These are phyloP conservation scores for Drosophila saltans DNA, from an alignment of 1,140 invertebrate genomes.

Conservation along the genomic window DNA sequence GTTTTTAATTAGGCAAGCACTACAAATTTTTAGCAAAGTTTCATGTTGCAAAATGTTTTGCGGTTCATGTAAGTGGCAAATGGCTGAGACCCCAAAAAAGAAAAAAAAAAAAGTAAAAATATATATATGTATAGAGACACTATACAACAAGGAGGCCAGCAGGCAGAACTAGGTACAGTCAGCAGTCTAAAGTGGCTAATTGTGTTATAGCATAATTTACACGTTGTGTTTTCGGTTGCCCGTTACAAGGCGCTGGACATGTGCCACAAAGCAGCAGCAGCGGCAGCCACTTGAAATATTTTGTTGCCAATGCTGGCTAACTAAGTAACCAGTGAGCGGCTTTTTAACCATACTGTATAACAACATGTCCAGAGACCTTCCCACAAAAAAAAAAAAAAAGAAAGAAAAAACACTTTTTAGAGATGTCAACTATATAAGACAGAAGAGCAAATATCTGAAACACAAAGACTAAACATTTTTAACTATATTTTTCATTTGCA, in stretches of 20 bases:
- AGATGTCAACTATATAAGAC: too few relatives aligned
- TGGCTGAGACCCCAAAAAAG: slow-evolving; percentile 31
- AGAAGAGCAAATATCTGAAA: too few relatives aligned
- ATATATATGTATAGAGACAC: slow-evolving; percentile 4
- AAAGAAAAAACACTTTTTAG: too few relatives aligned
- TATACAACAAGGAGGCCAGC: slow-evolving; percentile 43
- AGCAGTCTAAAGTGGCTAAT: slow-evolving; percentile 78
- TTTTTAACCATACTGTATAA: slow-evolving; percentile 30
- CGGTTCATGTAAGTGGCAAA: slow-evolving; percentile 76
- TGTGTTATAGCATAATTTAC: slow-evolving; percentile 81
- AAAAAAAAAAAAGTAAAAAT: slow-evolving; percentile 15
- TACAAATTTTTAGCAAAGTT: slow-evolving; percentile 73
- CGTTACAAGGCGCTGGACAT: slow-evolving; percentile 73
- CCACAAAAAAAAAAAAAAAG: neutral
- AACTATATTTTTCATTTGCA: too few relatives aligned
- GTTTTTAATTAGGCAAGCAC: slow-evolving; percentile 75
- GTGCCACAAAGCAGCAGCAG: slow-evolving; percentile 47
- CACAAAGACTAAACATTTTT: too few relatives aligned
- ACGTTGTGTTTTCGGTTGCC: slow-evolving; percentile 78
- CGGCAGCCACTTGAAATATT: slow-evolving; percentile 58
- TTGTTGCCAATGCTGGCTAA: slow-evolving; percentile 43
- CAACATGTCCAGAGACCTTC: slow-evolving; percentile 16
- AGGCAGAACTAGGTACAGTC: slow-evolving; percentile 42
- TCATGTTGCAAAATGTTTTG: slow-evolving; percentile 75
- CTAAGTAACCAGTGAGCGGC: neutral